These are phyloP conservation scores for Nebria brevicollis DNA, from an alignment of 2,888 invertebrate species.

Conservation along the genomic window DNA sequence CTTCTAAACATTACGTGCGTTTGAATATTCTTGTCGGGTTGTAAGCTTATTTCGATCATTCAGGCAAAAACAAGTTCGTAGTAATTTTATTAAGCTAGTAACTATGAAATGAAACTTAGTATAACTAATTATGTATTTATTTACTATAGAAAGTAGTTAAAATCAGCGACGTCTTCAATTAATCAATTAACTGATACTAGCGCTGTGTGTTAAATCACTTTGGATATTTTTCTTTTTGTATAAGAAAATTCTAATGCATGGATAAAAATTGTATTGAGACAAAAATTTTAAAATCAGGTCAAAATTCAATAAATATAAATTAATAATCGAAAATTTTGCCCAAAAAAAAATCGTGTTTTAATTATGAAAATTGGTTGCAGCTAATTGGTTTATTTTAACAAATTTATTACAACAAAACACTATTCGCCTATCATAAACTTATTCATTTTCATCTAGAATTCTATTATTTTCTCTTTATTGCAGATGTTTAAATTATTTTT, in stretches of 20 bases:
- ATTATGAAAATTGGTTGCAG: background rate
- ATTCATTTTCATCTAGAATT: too few species aligned
- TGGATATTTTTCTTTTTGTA: background rate
- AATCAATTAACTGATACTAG: background rate
- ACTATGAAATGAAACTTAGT: too few species aligned
- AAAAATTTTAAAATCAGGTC: background rate
- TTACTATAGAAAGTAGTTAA: too few species aligned
- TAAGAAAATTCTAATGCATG: background rate
- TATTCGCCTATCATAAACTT: background rate
- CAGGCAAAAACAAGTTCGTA: too few species aligned
- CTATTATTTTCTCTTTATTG: background rate
- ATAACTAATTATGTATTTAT: too few species aligned
- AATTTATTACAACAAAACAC: background rate
- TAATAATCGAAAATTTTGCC: background rate
- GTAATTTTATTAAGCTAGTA: too few species aligned
- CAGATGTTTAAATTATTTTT: background rate
- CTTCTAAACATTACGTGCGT: too few species aligned
- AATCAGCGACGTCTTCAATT: too few species aligned
- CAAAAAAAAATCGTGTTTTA: background rate
- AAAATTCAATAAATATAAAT: background rate
- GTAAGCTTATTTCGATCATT: too few species aligned
- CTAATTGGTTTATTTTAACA: slow-evolving; percentile 1
- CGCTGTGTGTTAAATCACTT: background rate
- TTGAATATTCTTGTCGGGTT: too few species aligned
- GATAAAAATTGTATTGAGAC: background rate